Percentiles rank a stretch among this genome's conserved stretches.
Evolutionary conservation across 2,113 vertebrate species (phyloP).

Genomic region (Cyphomyrus plagiostoma): DNA sequence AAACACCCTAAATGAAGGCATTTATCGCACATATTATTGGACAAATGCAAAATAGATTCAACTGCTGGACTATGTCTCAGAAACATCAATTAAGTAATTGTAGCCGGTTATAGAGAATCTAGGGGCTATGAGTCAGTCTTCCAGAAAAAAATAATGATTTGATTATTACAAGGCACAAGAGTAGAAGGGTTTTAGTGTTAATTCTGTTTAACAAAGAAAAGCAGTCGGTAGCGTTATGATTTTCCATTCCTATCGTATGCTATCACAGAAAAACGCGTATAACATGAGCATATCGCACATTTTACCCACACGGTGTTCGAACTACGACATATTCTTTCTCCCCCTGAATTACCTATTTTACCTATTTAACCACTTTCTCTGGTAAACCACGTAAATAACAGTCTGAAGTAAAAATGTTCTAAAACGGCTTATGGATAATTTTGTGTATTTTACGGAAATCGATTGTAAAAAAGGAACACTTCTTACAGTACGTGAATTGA

Average conservation of each 20-base stretch:
- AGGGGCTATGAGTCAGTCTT: neutral
- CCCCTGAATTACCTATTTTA: neutral
- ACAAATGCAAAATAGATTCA: neutral
- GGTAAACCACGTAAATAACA: neutral
- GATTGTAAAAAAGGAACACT: neutral
- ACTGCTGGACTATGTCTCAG: neutral
- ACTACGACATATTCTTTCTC: neutral
- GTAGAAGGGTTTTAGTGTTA: neutral
- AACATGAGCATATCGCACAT: neutral
- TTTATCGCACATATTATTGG: neutral
- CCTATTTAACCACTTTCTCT: neutral
- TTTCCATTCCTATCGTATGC: neutral
- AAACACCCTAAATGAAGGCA: neutral
- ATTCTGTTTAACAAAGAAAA: neutral
- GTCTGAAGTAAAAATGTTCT: neutral
- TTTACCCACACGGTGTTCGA: neutral
- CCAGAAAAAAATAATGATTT: neutral
- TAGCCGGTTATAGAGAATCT: neutral
- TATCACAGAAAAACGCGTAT: neutral
- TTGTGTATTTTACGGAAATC: neutral
- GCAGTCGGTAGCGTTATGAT: neutral
- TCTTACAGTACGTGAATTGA: neutral
- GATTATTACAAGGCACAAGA: neutral
- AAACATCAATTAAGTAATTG: neutral
- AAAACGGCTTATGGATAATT: neutral